Base-by-base conservation (phyloP, 2,113 vertebrate genomes). In the Vanacampus margaritifer region DNA sequence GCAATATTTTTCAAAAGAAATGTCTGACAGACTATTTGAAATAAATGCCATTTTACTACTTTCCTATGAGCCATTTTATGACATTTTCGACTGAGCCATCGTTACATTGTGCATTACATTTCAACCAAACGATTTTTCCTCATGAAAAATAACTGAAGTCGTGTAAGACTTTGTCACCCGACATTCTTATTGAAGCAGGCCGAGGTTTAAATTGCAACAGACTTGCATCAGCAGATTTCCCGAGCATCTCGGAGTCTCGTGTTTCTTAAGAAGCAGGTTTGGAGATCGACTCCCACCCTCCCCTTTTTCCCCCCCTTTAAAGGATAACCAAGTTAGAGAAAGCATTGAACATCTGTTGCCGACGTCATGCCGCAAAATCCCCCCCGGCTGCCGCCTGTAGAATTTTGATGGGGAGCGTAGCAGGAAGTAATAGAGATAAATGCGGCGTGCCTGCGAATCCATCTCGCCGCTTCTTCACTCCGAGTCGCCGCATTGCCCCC, bases 401-500 rank as follows among this genome's bases (percentile, higher is more conserved):
- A 84, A 85, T 84, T 79, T 83, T 76, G 84, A 82, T 85, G 84
- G 67, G 56, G 65, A 70, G 67, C 68, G 73, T 67, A 74, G 84
- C 81, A 81, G 72, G 82, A 54, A 74, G 81, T 86, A 85, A 83
- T 80, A 51, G 78, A 84, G 83, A 86, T 86, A 81, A 84, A 87
- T 85, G 76, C 37, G 48, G 28, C 41, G 10, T 43, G 78, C 70
- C 72, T 59, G 70, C 63, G 73, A 74, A 89, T 89, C 71, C 70
- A 75, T 86, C 82, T 76, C 76, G 54, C 59, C 24, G 45, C 84
- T 78, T 71, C 70, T 71, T 77, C 64, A 53, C 75, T 77, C 61
- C 10, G 73, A 83, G 68, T 74, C 73, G 37, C 72, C 53, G 69
- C 65, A 59, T 67, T 72, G 73, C 68, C 77, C 77, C 79, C 53